Evolutionary conservation across 2,113 vertebrate species (phyloP).

Genomic region (Eubucco bourcierii): DNA sequence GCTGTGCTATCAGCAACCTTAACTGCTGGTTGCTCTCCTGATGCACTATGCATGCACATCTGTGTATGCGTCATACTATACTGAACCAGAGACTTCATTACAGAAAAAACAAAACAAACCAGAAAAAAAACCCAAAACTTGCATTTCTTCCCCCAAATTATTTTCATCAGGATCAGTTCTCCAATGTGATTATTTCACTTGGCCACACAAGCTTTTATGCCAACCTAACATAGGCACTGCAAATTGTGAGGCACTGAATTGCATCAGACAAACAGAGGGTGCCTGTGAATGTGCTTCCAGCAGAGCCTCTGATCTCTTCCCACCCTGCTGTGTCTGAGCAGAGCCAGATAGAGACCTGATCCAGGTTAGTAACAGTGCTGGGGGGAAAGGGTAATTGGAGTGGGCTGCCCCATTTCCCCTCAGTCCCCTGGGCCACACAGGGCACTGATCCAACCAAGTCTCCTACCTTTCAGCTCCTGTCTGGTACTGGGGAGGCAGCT

Average conservation of each 20-base stretch:
- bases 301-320: not conserved
- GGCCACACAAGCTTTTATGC: not conserved
- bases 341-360: not conserved
- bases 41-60: not conserved
- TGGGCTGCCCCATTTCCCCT: not conserved
- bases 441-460: not conserved
- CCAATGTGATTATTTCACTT: not conserved
- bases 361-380: not conserved
- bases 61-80: not conserved
- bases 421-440: not conserved
- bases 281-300: not conserved
- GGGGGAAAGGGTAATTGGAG: not conserved
- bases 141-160: not conserved
- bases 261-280: not conserved
- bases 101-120: not conserved
- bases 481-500: not conserved
- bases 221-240: not conserved
- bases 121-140: not conserved
- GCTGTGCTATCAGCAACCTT: not conserved
- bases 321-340: not conserved
- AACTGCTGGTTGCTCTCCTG: not conserved
- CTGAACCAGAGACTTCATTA: not conserved
- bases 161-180: not conserved
- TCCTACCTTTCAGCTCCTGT: not conserved
- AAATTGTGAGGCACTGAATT: not conserved